Base-by-base conservation (phyloP, 1,140 invertebrate species). In the Druon quercuslanigerum region DNA sequence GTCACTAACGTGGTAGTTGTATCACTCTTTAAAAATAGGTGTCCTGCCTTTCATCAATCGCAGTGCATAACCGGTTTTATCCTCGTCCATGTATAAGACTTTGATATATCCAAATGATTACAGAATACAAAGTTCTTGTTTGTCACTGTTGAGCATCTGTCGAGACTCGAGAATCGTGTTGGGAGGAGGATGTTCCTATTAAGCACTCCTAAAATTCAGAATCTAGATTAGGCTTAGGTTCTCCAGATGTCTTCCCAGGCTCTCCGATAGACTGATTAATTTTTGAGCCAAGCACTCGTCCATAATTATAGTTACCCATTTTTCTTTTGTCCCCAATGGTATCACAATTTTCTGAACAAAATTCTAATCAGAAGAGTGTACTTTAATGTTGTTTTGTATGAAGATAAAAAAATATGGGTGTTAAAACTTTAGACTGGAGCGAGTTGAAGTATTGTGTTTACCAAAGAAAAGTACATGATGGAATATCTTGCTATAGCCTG, bases 81-180 rank as follows among this genome's bases (percentile, higher is more conserved):
- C 60, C n/a, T 66, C 7, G 40, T 33, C 33, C 46, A 14, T 51
- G 13, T 50, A 16, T n/a, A 80, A 72, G 51, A 46, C 14, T 50
- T 25, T 50, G 50, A 75, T 78, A 66, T 16, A 40, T 25, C 13
- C 33, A 40, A 66, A 66, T 56, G 20, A 56, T 11, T 66, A 33
- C 40, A 46, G 11, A 46, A n/a, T 66, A 33, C 40, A 20, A 57
- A 54, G 2, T 54, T 54, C 52, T 54, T 19, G 52, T 8, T 19
- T 57, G 56, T 46, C 25, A 78, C 80, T 83, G 81, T 54, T 16
- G 73, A 84, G 83, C 83, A 83, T 85, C 81, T 84, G 83, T 84
- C 83, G 66, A 82, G 71, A 73, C 50, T 74, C 9, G 19, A 81
- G 25, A 33, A 60, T 60, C 57, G 20, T 60, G 57, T 60, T 60